phyloP scores from a whole-genome alignment of 2,888 invertebrate genomes.

The Physocephala rufipes region DNA sequence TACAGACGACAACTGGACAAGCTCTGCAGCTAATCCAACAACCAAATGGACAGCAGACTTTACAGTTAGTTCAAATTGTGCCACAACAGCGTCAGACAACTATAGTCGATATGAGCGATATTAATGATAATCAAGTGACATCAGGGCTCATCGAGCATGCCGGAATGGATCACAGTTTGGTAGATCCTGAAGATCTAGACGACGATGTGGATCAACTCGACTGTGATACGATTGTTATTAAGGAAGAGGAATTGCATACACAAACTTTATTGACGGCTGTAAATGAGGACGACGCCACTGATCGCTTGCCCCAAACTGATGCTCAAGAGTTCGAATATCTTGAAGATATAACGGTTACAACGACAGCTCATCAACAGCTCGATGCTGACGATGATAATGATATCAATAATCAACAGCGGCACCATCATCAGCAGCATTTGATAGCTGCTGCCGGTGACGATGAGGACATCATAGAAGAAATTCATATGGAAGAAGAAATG shows the following conservation, averaged over 20 bases:
- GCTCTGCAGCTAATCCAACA: slow-evolving; percentile 65
- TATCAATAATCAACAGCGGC: slow-evolving; percentile 46
- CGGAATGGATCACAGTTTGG: slow-evolving; percentile 53
- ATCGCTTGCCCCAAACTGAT: slow-evolving; percentile 56
- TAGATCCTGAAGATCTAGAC: slow-evolving; percentile 56
- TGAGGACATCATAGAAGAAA: slow-evolving; percentile 59
- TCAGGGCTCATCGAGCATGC: slow-evolving; percentile 57
- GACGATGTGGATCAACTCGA: slow-evolving; percentile 56
- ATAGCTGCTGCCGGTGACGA: slow-evolving; percentile 49
- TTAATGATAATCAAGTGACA: slow-evolving; percentile 51
- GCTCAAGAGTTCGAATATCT: slow-evolving; percentile 60
- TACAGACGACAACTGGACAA: slow-evolving; percentile 61
- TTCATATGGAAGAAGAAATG: slow-evolving; percentile 60
- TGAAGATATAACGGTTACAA: slow-evolving; percentile 59
- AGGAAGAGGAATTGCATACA: slow-evolving; percentile 53
- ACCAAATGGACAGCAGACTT: slow-evolving; percentile 61
- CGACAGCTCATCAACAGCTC: slow-evolving; percentile 51
- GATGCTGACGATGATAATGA: slow-evolving; percentile 51
- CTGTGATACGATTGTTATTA: slow-evolving; percentile 59
- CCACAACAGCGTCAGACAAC: slow-evolving; percentile 47
- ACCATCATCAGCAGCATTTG: slow-evolving; percentile 45
- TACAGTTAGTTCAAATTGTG: slow-evolving; percentile 58
- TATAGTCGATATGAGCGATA: slow-evolving; percentile 48
- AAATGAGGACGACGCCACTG: slow-evolving; percentile 54
- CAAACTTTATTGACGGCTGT: slow-evolving; percentile 42